A percentile compares a stretch with the other conserved stretches of the same genome.
phyloP scores from a whole-genome alignment of 2,888 invertebrate species.

The Ectobius pallidus region DNA sequence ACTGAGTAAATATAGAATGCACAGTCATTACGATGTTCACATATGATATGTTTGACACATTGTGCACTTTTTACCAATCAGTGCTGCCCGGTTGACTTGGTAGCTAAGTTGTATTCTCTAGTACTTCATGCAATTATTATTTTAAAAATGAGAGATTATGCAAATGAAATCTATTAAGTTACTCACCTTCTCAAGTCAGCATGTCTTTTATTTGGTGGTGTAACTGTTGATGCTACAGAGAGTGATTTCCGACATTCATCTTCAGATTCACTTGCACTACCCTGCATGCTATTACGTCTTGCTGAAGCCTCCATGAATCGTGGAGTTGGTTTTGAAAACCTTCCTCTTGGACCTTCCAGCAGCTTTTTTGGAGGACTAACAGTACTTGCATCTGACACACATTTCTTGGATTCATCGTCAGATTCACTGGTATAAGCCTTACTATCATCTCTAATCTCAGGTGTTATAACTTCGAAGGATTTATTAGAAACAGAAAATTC shows the following conservation, averaged over 20 bases:
- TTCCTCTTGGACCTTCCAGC: background rate
- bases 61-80: no score
- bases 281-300: slow-evolving; percentile 1
- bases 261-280: slow-evolving; percentile 71
- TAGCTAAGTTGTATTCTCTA: no score
- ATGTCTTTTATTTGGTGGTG: slow-evolving; percentile 54
- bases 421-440: slow-evolving; percentile 69
- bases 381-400: background rate
- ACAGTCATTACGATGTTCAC: no score
- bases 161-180: no score
- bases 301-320: slow-evolving; percentile 22
- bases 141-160: no score
- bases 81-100: no score
- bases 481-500: background rate
- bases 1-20: no score
- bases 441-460: background rate
- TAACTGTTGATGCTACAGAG: slow-evolving; percentile 45
- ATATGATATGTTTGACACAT: no score
- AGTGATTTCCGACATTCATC: slow-evolving; percentile 57
- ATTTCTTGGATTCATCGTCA: slow-evolving; percentile 2
- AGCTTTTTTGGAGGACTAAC: background rate
- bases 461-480: background rate
- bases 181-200: background rate
- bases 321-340: slow-evolving; percentile 13
- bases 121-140: no score